phyloP scores from a whole-genome alignment of 2,113 vertebrate species.

The Prochilodus magdalenae region DNA sequence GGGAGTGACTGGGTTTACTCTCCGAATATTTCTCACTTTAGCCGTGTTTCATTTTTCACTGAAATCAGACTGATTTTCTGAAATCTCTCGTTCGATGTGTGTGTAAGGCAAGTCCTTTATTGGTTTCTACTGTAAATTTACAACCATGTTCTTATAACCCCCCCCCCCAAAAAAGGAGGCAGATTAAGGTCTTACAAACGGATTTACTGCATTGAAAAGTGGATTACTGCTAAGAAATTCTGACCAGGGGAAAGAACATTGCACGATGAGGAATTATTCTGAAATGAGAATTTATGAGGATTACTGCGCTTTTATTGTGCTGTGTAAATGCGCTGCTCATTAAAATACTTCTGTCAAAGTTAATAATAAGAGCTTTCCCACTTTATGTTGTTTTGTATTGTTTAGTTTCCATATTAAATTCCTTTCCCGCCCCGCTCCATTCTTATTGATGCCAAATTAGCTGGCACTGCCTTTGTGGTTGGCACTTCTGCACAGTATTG shows the following conservation, averaged over 20 bases:
- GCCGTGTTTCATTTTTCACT: conserved; percentile 51
- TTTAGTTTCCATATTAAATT: neutral
- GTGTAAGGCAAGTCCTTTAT: conserved; percentile 10
- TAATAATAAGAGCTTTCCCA: neutral
- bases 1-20: too few species aligned
- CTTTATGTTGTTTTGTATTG: neutral
- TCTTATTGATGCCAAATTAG: neutral
- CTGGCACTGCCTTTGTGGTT: neutral
- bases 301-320: neutral
- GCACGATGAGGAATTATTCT: neutral
- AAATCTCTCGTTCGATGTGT: conserved; percentile 26
- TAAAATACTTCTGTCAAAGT: conserved; percentile 4
- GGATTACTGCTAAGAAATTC: conserved; percentile 14
- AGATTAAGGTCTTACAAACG: conserved; percentile 40
- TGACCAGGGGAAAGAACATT: neutral
- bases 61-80: conserved; percentile 56
- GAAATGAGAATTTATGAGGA: conserved; percentile 3
- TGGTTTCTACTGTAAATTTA: conserved; percentile 43
- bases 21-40: too few species aligned
- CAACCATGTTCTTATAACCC: conserved; percentile 44
- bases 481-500: neutral
- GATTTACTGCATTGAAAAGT: conserved; percentile 42
- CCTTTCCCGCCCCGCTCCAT: neutral
- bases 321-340: neutral
- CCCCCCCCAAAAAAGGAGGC: conserved; percentile 20